Conservation (phyloP, 2,797 vertebrate species). For the Anguilla obscura region DNA sequence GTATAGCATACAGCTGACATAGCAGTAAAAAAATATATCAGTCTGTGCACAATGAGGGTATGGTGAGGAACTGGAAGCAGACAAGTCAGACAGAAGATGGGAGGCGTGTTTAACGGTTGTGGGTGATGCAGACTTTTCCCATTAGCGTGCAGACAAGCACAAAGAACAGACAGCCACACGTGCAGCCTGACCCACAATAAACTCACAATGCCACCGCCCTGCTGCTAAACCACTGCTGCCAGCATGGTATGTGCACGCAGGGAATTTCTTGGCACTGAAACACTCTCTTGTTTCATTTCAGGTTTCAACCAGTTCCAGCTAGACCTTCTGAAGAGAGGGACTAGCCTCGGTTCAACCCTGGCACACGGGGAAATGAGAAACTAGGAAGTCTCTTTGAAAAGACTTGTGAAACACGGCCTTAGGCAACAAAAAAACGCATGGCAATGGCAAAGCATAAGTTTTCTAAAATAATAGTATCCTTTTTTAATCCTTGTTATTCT, state of each 20-base stretch:
- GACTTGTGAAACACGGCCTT: neutral
- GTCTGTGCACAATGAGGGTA: neutral
- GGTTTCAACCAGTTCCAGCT: constrained; percentile 17
- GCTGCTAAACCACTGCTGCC: neutral
- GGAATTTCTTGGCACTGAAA: neutral
- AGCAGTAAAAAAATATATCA: neutral
- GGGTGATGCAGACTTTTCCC: neutral
- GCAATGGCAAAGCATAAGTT: neutral
- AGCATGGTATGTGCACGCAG: neutral
- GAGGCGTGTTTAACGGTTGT: neutral
- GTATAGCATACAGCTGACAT: neutral
- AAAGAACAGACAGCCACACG: neutral
- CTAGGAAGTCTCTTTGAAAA: neutral
- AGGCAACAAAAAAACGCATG: no score
- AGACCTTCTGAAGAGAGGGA: neutral
- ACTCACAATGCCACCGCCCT: neutral
- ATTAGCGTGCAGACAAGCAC: neutral
- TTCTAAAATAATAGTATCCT: no score
- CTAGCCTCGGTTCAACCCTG: neutral
- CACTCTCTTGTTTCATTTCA: neutral
- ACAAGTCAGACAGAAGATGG: neutral
- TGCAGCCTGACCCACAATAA: neutral
- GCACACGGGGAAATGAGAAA: neutral
- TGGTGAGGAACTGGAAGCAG: neutral
- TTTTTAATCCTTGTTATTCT: no score